Conservation (phyloP, 2,113 vertebrate genomes). For the Vulpes vulpes region DNA sequence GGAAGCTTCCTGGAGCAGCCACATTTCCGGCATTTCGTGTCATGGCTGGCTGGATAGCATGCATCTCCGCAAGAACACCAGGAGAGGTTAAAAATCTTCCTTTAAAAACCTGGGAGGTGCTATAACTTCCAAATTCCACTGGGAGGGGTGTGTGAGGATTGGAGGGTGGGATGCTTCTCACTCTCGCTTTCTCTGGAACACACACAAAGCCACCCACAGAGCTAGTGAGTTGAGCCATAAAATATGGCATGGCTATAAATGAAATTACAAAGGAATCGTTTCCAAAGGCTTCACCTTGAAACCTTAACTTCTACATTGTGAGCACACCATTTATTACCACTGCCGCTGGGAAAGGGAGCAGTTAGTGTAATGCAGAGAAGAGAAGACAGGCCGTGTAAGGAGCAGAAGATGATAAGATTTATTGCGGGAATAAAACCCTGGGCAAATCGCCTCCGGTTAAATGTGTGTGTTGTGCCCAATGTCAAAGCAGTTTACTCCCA, state of each 20-base stretch:
- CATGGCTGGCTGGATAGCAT: constrained; percentile 1
- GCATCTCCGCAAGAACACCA: background rate
- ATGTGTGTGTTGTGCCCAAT: constrained; percentile 67
- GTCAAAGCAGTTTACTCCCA: constrained; percentile 65
- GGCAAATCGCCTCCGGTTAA: constrained; percentile 74
- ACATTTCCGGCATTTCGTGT: background rate
- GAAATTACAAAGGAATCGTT: constrained; percentile 84
- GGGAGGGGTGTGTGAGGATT: constrained; percentile 3
- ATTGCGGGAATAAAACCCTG: constrained; percentile 69
- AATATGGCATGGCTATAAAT: constrained; percentile 83
- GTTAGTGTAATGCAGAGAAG: constrained; percentile 70
- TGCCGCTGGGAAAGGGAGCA: constrained; percentile 80
- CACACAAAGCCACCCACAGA: constrained; percentile 68
- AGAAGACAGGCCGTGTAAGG: constrained; percentile 73
- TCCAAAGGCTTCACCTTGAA: constrained; percentile 87
- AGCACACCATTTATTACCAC: constrained; percentile 82
- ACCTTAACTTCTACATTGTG: constrained; percentile 81
- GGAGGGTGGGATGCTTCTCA: background rate
- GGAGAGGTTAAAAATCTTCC: constrained; percentile 4
- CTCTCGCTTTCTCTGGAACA: constrained; percentile 51
- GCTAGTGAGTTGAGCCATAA: constrained; percentile 85
- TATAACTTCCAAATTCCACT: constrained; percentile 63
- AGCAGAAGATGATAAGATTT: constrained; percentile 72
- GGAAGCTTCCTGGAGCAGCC: background rate
- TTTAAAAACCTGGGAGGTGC: constrained; percentile 35